Conservation (phyloP, 2,797 vertebrate genomes). For the Scolopax rusticola region DNA sequence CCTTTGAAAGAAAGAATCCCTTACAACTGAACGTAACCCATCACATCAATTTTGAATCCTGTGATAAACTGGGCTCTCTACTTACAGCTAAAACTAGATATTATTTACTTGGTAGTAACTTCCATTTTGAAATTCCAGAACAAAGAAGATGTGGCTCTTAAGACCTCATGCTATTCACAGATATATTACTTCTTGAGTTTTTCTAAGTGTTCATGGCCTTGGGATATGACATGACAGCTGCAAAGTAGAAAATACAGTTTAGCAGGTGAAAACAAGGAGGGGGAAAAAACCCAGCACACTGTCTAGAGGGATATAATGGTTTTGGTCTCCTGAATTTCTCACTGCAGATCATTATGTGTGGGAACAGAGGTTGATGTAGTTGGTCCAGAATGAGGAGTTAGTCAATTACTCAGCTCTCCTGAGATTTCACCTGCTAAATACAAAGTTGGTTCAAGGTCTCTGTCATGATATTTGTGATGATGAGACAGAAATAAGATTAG, state of each 20-base stretch:
- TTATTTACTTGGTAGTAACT: neutral
- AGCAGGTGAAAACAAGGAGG: neutral
- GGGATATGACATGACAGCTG: neutral
- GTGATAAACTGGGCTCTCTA: neutral
- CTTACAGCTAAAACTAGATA: neutral
- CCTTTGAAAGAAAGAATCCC: neutral
- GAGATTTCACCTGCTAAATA: constrained; percentile 20
- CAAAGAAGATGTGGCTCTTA: neutral
- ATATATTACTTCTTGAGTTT: neutral
- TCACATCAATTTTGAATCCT: neutral
- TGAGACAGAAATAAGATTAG: neutral
- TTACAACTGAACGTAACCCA: neutral
- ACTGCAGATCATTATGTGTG: neutral
- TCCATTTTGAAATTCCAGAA: constrained; percentile 5
- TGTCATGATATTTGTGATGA: neutral
- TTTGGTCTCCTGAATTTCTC: neutral
- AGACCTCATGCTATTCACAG: neutral
- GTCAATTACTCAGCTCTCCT: neutral
- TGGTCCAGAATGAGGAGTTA: neutral
- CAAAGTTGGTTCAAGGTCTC: constrained; percentile 36
- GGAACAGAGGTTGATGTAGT: constrained; percentile 4
- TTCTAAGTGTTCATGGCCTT: neutral
- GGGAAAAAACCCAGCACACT: accelerated
- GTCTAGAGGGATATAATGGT: neutral
- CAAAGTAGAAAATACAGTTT: neutral